Percentiles rank a stretch among this genome's conserved stretches.
These are phyloP conservation scores for Entosphenus tridentatus DNA, from an alignment of 2,113 vertebrate species.

Conservation along the genomic window DNA sequence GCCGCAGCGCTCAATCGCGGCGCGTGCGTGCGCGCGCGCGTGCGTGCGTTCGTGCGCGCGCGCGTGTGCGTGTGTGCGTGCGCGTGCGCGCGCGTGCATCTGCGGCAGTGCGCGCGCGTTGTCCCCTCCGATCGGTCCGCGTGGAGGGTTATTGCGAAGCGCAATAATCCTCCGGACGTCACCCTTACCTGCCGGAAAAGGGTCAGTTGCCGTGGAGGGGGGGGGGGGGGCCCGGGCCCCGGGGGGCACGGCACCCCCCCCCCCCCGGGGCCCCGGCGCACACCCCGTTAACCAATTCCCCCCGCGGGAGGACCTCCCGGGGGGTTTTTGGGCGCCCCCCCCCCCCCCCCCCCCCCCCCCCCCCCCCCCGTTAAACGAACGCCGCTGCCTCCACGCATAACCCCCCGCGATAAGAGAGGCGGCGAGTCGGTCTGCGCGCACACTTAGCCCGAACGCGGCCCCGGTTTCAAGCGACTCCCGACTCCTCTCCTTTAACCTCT, in stretches of 20 bases:
- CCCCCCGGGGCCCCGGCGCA: too few species aligned
- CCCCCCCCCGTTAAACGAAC: neutral
- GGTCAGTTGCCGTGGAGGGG: too few species aligned
- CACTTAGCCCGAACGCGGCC: too few species aligned
- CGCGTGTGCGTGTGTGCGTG: neutral
- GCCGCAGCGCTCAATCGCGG: too few species aligned
- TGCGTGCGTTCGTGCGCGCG: neutral
- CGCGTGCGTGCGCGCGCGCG: neutral
- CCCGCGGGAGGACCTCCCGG: too few species aligned
- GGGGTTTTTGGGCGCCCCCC: too few species aligned
- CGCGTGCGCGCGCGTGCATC: neutral
- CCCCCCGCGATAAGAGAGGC: constrained; percentile 1
- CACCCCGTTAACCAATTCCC: neutral
- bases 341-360: neutral
- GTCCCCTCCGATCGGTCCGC: too few species aligned
- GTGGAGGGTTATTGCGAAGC: too few species aligned
- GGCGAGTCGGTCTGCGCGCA: neutral
- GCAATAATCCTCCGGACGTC: too few species aligned
- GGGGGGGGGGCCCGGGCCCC: too few species aligned
- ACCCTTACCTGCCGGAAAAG: too few species aligned
- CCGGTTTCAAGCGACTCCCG: neutral
- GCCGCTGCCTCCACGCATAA: constrained; percentile 3
- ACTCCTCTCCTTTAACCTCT: neutral
- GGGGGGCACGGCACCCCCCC: too few species aligned
- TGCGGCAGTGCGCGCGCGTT: neutral